Evolutionary conservation across 2,888 invertebrate species (phyloP), one percentile per base, ranked within the genome.

Genomic region (Polyommatus icarus): DNA sequence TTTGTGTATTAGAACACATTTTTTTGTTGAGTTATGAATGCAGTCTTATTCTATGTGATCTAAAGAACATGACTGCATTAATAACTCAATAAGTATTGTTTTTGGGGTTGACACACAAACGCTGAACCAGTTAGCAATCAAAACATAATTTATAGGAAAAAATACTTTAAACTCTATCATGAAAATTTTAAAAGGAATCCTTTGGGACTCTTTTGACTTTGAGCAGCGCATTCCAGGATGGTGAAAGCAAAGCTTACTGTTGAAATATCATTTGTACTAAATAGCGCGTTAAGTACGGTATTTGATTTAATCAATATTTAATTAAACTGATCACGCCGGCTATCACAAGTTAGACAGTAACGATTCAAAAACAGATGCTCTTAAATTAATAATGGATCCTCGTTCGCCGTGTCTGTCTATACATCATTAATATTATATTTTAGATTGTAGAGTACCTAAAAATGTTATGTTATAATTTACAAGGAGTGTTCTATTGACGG

Each of bases 311-410:
- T 61, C 29, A 29, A 67, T 67, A 67, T 67, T 67, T 67, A 67
- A 67, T 67, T 67, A 67, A 12, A 32, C 12, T 67, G 12, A 24
- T 61, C 24, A 61, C 7, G 4, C 61, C 24, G 32, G 67, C 67
- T 67, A 15, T 67, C 67, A 67, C 67, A 29, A 29, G 29, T 67
- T 24, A 24, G 61, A 61, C 18, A 32, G 15, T 15, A 67, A 67
- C 29, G 29, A 67, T 67, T 67, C 67, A 67, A 67, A 67, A 61
- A 61, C 61, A 61, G 61, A 61, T 61, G 10, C 15, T 29, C 15
- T 67, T 15, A 29, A 40, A 67, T 29, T 67, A 15, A 67, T 61
- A 61, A 12, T 24, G 12, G 12, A 20, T 59, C n/a, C 8, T 8
- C 8, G 20, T 20, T 8, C 59, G 18, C 59, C 8, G n/a, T 20